phyloP scores from a whole-genome alignment of 2,797 vertebrate genomes.

The Australoheros facetus region DNA sequence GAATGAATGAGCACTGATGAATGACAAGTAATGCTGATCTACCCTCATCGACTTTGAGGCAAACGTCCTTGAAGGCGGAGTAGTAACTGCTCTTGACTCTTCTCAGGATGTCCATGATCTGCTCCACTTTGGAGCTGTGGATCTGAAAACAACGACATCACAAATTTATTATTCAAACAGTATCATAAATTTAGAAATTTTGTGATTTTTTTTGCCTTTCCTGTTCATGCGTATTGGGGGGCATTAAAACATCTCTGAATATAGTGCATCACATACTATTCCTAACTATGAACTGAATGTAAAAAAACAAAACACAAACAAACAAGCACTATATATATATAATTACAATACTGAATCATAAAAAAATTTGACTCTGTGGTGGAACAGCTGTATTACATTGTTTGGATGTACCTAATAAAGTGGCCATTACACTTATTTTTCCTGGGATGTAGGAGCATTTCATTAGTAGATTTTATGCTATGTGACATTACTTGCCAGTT shows the following conservation, averaged over 20 bases:
- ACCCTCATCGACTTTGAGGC: slow-evolving; percentile 77
- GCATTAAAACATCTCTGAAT: background rate
- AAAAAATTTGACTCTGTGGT: too few species aligned
- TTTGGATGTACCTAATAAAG: background rate
- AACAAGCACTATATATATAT: too few species aligned
- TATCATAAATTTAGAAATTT: background rate
- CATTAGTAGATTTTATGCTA: too few species aligned
- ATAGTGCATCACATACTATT: background rate
- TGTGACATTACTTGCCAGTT: background rate
- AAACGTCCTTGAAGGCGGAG: slow-evolving; percentile 74
- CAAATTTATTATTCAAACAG: fast-evolving
- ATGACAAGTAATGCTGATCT: slow-evolving; percentile 14
- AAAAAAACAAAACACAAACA: too few species aligned
- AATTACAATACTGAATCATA: too few species aligned
- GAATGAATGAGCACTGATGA: background rate
- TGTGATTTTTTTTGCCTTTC: background rate
- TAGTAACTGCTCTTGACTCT: slow-evolving; percentile 80
- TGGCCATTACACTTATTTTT: too few species aligned
- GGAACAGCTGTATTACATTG: background rate
- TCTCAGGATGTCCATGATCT: slow-evolving; percentile 77
- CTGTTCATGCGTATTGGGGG: background rate
- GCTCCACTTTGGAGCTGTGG: slow-evolving; percentile 74
- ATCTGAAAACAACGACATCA: slow-evolving; percentile 57
- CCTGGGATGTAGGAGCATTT: background rate
- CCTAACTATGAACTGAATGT: too few species aligned